phyloP scores from a whole-genome alignment of 2,888 invertebrate genomes.

The Exephanes ischioxanthus region DNA sequence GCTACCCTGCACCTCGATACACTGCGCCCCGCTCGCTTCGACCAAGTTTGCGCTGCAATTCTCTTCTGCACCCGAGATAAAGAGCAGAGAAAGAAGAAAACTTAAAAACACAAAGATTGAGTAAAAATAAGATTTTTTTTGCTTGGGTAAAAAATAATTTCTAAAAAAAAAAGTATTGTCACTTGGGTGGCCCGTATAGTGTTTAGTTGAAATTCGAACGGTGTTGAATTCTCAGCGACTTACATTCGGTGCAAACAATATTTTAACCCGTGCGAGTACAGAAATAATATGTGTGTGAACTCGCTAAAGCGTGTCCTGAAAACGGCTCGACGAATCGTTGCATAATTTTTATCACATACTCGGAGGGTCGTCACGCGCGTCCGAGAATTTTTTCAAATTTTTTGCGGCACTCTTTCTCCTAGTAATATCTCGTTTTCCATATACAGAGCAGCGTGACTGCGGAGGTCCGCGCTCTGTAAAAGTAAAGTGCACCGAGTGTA shows the following conservation, averaged over 20 bases:
- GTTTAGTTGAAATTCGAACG: too few species aligned
- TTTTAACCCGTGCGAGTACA: neutral
- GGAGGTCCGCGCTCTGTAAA: neutral
- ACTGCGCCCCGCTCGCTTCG: slow-evolving; percentile 16
- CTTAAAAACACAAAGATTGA: neutral
- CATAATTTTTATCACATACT: neutral
- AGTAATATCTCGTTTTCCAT: neutral
- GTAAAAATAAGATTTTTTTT: neutral
- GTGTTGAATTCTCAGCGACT: too few species aligned
- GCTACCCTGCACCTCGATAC: slow-evolving; percentile 48
- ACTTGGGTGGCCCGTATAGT: too few species aligned
- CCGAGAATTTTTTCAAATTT: slow-evolving; percentile 1
- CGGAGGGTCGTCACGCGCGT: neutral
- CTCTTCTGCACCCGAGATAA: neutral
- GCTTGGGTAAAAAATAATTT: neutral
- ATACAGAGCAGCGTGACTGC: neutral
- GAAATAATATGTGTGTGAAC: neutral
- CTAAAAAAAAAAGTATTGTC: neutral
- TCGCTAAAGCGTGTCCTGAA: neutral
- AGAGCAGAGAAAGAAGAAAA: slow-evolving; percentile 17
- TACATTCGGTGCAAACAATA: neutral
- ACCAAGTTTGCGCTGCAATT: neutral
- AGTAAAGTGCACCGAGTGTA: neutral
- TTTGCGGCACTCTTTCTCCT: neutral
- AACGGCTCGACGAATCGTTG: neutral